A percentile compares a stretch with the other conserved stretches of the same genome.
Evolutionary conservation across 2,888 invertebrate genomes (phyloP).

Genomic region (Metalampra italica): DNA sequence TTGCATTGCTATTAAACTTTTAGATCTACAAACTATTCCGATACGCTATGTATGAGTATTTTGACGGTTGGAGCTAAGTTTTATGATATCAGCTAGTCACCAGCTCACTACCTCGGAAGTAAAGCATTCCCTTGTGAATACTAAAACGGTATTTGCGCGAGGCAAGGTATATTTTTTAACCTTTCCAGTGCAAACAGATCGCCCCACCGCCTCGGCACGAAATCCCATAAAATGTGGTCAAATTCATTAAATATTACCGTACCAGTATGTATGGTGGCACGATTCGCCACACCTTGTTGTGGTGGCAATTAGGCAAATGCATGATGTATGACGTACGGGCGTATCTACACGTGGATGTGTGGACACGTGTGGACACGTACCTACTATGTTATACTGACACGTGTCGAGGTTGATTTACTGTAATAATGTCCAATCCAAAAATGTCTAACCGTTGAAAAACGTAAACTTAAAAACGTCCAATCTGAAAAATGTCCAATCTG

Average conservation of each 20-base stretch:
- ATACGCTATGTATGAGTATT: too few relatives aligned
- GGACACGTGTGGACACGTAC: neutral
- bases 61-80: too few relatives aligned
- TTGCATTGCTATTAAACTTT: too few relatives aligned
- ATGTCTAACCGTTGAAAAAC: too few relatives aligned
- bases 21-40: too few relatives aligned
- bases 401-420: too few relatives aligned
- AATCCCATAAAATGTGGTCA: slow-evolving; percentile 6
- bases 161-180: neutral
- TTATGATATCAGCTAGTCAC: too few relatives aligned
- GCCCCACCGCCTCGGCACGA: slow-evolving; percentile 1
- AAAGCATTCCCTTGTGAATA: neutral
- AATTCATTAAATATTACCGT: slow-evolving; percentile 9
- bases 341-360: neutral
- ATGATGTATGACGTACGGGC: slow-evolving; percentile 10
- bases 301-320: slow-evolving; percentile 15
- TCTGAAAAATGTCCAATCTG: too few relatives aligned
- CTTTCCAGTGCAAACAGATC: slow-evolving; percentile 1
- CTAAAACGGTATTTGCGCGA: neutral
- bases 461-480: too few relatives aligned
- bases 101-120: neutral
- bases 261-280: slow-evolving; percentile 2
- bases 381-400: too few relatives aligned
- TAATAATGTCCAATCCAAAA: too few relatives aligned
- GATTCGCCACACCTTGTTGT: slow-evolving; percentile 10